Conservation (phyloP, 2,888 invertebrate species). For the Epinotia nisella region DNA sequence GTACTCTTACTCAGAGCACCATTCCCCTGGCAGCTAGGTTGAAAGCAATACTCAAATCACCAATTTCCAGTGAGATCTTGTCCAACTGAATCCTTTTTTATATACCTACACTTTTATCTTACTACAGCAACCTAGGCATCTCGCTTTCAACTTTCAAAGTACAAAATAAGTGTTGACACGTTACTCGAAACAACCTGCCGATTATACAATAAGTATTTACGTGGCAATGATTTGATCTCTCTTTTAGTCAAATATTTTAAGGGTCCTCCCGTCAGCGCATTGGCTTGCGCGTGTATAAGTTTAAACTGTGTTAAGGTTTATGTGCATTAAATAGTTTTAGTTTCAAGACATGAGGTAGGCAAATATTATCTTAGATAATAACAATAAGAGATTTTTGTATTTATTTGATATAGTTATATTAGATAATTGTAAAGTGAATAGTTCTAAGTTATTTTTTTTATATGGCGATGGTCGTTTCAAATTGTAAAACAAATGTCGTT, state of each 20-base stretch:
- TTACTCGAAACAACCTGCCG: conserved; percentile 64
- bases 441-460: conserved; percentile 76
- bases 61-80: conserved; percentile 32
- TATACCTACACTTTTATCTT: neutral
- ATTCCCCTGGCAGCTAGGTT: conserved; percentile 42
- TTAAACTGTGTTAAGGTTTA: conserved; percentile 68
- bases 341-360: conserved; percentile 82
- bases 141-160: conserved; percentile 72
- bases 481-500: conserved; percentile 68
- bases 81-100: conserved; percentile 13
- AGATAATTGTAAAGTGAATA: conserved; percentile 84
- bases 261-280: conserved; percentile 69
- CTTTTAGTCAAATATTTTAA: conserved; percentile 89
- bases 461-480: conserved; percentile 82
- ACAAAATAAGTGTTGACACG: conserved; percentile 69
- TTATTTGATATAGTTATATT: conserved; percentile 84
- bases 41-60: conserved; percentile 33
- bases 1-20: conserved; percentile 15
- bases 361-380: conserved; percentile 83
- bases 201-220: conserved; percentile 74
- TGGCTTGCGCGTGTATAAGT: conserved; percentile 59
- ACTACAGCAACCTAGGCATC: conserved; percentile 51
- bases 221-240: conserved; percentile 90
- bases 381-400: conserved; percentile 82
- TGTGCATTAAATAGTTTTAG: conserved; percentile 81